Base-by-base conservation (phyloP, 2,888 invertebrate species). In the Byasa hedistus region DNA sequence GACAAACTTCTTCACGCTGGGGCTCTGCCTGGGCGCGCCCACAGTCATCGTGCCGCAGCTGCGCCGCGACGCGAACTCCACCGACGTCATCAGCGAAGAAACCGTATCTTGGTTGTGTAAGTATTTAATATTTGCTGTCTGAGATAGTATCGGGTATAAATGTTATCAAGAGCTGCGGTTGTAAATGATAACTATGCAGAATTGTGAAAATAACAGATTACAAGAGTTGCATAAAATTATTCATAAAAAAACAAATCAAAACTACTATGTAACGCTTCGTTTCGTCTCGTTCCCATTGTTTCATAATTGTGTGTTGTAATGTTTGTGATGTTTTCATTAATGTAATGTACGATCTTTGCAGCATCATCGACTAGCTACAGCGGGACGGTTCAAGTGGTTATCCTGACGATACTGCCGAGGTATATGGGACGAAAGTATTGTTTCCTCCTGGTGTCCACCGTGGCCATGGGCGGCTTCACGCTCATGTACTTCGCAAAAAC, bases 311-410 rank as follows among this genome's bases (percentile, higher is more conserved):
- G 3, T 39, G 39, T 39, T 39, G 39, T 3, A 39, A 39, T 15
- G 12, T 39, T 2, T 0, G 1, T 15, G 39, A 39, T 39, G 15
- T 39, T 15, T 12, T 39, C 15, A 39, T 15, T 15, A 39, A 36
- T 12, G 39, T 3, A 15, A 12, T 12, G 39, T 39, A 15, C 15
- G 71, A 67, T 59, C 36, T 64, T 81, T 79, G 68, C 78, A 83
- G 81, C 80, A 27, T 83, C 81, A 36, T 75, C 79, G 15, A 76
- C 78, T 64, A 81, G 79, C 5, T 81, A 81, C 70, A 74, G 76
- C 44, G 79, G 77, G 19, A 66, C 80, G 32, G 76, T 80, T 44
- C 79, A 77, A 75, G 76, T 81, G 61, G 68, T 82, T 22, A 75
- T 81, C 69, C 65, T 82, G 60, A 77, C 81, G 39, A 73, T 79